Evolutionary conservation across 1,140 invertebrate genomes (phyloP).

Genomic region (Venturia canescens): DNA sequence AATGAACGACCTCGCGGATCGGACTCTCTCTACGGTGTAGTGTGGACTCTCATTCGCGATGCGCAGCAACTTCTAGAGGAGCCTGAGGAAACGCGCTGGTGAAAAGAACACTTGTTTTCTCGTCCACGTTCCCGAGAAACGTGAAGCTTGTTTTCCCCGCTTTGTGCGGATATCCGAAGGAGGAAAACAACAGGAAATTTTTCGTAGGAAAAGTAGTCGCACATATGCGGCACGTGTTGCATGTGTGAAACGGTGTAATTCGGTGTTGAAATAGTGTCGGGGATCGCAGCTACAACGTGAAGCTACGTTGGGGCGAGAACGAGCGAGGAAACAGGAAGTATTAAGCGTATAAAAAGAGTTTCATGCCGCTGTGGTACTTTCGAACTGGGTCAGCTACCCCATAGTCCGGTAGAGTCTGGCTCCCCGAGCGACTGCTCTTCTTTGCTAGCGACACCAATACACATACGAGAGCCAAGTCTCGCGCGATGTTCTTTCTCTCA

Average conservation of each 20-base stretch:
- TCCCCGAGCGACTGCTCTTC: background rate
- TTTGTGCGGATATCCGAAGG: background rate
- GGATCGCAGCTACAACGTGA: conserved; percentile 47
- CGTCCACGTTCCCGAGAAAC: too few species aligned
- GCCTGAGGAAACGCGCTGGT: too few species aligned
- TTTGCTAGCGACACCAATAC: background rate
- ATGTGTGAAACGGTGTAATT: background rate
- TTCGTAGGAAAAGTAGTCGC: background rate
- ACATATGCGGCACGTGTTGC: background rate
- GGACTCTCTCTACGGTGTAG: too few species aligned
- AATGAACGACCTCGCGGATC: too few species aligned
- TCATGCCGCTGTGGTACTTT: background rate
- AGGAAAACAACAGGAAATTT: background rate
- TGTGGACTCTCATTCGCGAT: too few species aligned
- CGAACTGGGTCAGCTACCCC: background rate
- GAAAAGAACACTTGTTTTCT: too few species aligned
- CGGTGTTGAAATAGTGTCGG: background rate
- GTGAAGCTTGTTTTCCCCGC: too few species aligned
- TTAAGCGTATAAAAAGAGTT: background rate
- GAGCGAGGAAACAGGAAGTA: background rate
- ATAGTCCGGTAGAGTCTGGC: background rate
- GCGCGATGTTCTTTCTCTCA: background rate
- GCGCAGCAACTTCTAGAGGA: too few species aligned
- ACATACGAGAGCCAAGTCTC: background rate
- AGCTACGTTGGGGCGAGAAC: conserved; percentile 48